Base-by-base conservation (phyloP, 1,140 invertebrate genomes). In the Drosophila novamexicana region DNA sequence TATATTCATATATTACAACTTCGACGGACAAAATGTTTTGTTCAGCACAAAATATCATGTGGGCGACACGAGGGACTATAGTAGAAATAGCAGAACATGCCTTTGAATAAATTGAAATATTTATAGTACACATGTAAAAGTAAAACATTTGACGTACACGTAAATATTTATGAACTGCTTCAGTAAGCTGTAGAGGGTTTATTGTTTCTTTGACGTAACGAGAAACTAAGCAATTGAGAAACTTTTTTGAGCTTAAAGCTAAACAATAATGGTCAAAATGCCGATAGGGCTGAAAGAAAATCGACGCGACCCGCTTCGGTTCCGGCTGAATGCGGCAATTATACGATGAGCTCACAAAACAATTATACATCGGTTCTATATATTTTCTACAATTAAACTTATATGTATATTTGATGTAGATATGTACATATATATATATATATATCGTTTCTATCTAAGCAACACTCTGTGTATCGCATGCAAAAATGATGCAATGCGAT, bases 281-380 rank as follows among this genome's bases (percentile, higher is more conserved):
- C 22, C 22, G 22, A 29, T 29, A 29, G 22, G 22, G 22, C 22
- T 29, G 22, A 45, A 45, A 8, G 69, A 7, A 22, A 42, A 65
- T 72, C 16, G 32, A 52, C 29, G 36, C 44, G n/a, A 72, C 32
- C 53, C 57, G 59, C 57, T 45, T 29, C 68, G 56, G 62, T 81
- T 81, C 54, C 54, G 63, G 34, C 63, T 64, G 50, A 80, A 62
- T 59, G 58, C 69, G 36, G 69, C 63, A 74, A 74, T 74, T 79
- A 73, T 59, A 18, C 37, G 70, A 68, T 78, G 77, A 78, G 58
- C 53, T 77, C 34, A 71, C 34, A 64, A 18, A 53, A 36, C 12
- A 40, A 42, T n/a, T 32, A 9, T 45, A 14, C 9, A 64, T 49
- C 14, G 6, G n/a, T 32, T 29, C 22, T 29, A 53, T 42, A 37